Percentiles rank a stretch among this genome's conserved stretches.
phyloP scores from a whole-genome alignment of 2,888 invertebrate species.

The Margaritifera margaritifera region DNA sequence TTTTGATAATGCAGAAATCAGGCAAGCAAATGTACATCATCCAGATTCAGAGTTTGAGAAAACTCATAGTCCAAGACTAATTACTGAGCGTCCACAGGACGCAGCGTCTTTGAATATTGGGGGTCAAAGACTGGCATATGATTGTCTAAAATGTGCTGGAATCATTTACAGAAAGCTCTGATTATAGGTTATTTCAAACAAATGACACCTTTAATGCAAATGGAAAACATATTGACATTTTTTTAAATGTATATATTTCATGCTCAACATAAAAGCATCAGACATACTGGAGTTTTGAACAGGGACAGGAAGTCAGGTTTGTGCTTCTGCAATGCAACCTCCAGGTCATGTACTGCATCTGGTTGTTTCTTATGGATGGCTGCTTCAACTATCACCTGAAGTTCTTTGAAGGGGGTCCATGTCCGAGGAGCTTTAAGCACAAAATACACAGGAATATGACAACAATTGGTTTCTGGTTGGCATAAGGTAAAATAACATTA shows the following conservation, averaged over 20 bases:
- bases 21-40: no score
- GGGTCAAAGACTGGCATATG: no score
- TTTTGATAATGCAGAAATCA: no score
- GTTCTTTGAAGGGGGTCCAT: constrained; percentile 72
- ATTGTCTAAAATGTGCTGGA: no score
- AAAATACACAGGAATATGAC: no score
- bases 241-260: no score
- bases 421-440: constrained; percentile 60
- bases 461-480: background rate
- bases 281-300: constrained; percentile 86
- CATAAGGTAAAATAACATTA: no score
- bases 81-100: no score
- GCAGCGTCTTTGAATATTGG: no score
- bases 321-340: constrained; percentile 84
- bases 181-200: background rate
- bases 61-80: no score
- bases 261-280: background rate
- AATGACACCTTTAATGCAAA: background rate
- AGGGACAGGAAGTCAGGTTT: constrained; percentile 90
- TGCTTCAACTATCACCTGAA: constrained; percentile 68
- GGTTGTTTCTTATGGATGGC: constrained; percentile 68
- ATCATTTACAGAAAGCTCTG: no score
- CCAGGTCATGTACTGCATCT: constrained; percentile 77
- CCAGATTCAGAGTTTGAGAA: no score
- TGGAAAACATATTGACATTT: background rate